Conservation (phyloP, 2,888 invertebrate species). For the Aporophyla nigra region DNA sequence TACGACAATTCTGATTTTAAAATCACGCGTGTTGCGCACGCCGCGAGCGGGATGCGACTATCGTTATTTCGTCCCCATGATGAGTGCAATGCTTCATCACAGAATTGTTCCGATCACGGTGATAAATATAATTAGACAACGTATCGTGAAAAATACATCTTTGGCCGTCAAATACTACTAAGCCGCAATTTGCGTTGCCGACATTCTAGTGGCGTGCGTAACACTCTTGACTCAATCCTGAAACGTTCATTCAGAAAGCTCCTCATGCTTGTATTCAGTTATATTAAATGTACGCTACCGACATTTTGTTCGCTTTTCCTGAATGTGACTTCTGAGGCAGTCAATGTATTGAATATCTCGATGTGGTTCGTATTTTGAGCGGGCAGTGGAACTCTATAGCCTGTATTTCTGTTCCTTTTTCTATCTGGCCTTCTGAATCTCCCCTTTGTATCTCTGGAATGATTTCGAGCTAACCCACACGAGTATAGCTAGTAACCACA, state of each 20-base stretch:
- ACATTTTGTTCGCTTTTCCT: slow-evolving; percentile 13
- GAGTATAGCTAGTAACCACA: slow-evolving; percentile 46
- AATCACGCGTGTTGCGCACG: slow-evolving; percentile 17
- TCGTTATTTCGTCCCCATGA: not conserved
- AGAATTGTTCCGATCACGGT: not conserved
- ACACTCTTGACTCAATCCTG: slow-evolving; percentile 11
- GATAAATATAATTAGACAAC: not conserved
- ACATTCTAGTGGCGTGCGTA: slow-evolving; percentile 5
- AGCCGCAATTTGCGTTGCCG: not conserved
- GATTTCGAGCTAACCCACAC: slow-evolving; percentile 61
- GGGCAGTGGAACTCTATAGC: slow-evolving; percentile 44
- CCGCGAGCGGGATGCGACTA: not conserved
- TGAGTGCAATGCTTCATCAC: not conserved
- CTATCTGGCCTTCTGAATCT: slow-evolving; percentile 56
- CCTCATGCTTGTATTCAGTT: slow-evolving; percentile 25
- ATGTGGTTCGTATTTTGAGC: slow-evolving; percentile 53
- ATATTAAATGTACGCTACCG: slow-evolving; percentile 20
- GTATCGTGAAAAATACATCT: not conserved
- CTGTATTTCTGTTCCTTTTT: slow-evolving; percentile 54
- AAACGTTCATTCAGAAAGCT: slow-evolving; percentile 21
- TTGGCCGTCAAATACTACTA: not conserved
- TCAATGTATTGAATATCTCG: slow-evolving; percentile 23
- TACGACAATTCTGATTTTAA: slow-evolving; percentile 9
- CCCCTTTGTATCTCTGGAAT: slow-evolving; percentile 56
- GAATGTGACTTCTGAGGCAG: not conserved